phyloP scores from a whole-genome alignment of 1,140 invertebrate genomes.

The Danaus plexippus region DNA sequence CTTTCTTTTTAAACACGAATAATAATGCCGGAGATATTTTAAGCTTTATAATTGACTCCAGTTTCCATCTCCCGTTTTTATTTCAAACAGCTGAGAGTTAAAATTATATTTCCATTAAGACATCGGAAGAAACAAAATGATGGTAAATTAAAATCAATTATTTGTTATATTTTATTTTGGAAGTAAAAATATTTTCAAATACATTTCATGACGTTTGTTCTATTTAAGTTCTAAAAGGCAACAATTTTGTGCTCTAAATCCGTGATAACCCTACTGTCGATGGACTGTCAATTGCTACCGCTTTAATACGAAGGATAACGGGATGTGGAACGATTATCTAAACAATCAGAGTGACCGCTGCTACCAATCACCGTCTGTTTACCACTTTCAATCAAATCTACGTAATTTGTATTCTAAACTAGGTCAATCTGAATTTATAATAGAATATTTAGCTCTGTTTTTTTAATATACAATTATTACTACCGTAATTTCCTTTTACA shows the following conservation, averaged over 20 bases:
- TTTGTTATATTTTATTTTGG: too few species aligned
- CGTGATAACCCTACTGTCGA: constrained; percentile 7
- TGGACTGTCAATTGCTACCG: constrained; percentile 10
- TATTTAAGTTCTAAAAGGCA: not conserved
- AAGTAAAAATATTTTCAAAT: too few species aligned
- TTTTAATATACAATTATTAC: too few species aligned
- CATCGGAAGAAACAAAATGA: constrained; percentile 28
- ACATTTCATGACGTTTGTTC: too few species aligned
- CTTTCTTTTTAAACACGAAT: constrained; percentile 54
- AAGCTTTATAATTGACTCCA: constrained; percentile 62
- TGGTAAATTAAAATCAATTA: not conserved
- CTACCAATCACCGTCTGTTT: constrained; percentile 6
- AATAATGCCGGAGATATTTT: constrained; percentile 63
- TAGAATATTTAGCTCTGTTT: too few species aligned
- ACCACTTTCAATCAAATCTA: not conserved
- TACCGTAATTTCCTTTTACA: too few species aligned
- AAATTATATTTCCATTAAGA: constrained; percentile 59
- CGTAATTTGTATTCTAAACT: too few species aligned
- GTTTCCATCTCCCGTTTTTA: constrained; percentile 40
- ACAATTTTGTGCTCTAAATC: constrained; percentile 1
- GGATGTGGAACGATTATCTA: constrained; percentile 13
- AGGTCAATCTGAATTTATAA: too few species aligned
- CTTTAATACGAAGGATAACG: constrained; percentile 11
- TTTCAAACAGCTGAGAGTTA: constrained; percentile 35
- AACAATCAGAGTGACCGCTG: constrained; percentile 9